Conservation (phyloP, 2,113 vertebrate genomes). For the Grammomys surdaster region DNA sequence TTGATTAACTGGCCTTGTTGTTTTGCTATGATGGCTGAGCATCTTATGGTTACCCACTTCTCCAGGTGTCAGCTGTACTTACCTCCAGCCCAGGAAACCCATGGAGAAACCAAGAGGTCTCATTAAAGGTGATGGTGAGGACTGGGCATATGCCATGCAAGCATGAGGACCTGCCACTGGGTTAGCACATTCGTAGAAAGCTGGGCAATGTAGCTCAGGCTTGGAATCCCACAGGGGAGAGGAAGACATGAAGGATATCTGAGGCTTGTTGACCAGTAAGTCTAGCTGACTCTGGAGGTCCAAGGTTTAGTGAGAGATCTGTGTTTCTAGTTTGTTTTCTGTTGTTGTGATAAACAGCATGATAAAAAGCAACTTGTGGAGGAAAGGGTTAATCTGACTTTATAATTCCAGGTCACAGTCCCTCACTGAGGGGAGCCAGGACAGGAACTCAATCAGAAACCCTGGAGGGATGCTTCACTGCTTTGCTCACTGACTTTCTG, state of each 20-base stretch:
- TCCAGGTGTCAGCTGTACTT: background rate
- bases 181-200: background rate
- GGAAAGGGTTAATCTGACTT: background rate
- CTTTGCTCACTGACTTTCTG: background rate
- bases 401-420: background rate
- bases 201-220: background rate
- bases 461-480: background rate
- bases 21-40: background rate
- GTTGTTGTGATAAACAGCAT: background rate
- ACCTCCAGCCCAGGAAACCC: background rate
- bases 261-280: background rate
- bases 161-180: background rate
- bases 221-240: background rate
- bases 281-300: background rate
- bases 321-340: background rate
- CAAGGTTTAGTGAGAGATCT: background rate
- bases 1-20: background rate
- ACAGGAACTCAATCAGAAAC: background rate
- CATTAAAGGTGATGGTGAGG: background rate
- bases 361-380: background rate
- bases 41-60: background rate
- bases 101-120: background rate
- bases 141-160: background rate
- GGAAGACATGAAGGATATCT: background rate
- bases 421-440: background rate